phyloP scores from a whole-genome alignment of 2,113 vertebrate genomes.

The Larimichthys crocea region DNA sequence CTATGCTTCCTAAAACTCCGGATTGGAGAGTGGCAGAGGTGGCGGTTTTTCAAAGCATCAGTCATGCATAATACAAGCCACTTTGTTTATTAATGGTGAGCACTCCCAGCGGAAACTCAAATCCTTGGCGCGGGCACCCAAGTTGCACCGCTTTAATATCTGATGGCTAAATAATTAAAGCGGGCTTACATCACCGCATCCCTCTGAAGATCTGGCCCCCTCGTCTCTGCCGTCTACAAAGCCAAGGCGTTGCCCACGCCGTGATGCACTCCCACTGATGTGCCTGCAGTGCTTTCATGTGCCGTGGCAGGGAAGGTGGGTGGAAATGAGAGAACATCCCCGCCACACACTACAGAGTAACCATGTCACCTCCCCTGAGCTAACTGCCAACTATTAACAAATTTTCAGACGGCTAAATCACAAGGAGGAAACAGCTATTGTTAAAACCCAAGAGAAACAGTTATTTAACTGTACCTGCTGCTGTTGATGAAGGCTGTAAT shows the following conservation, averaged over 20 bases:
- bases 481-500: background rate
- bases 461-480: constrained; percentile 1
- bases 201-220: constrained; percentile 58
- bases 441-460: background rate
- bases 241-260: constrained; percentile 36
- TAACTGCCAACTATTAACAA: constrained; percentile 16
- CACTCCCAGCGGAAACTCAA: constrained; percentile 59
- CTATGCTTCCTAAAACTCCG: constrained; percentile 30
- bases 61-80: constrained; percentile 75
- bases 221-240: constrained; percentile 57
- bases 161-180: constrained; percentile 79
- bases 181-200: constrained; percentile 70
- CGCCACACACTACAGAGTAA: constrained; percentile 4
- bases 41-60: constrained; percentile 71
- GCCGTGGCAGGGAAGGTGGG: constrained; percentile 20
- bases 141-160: constrained; percentile 77
- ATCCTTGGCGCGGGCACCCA: constrained; percentile 52
- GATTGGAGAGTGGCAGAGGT: constrained; percentile 41
- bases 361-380: constrained; percentile 38
- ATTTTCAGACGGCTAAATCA: constrained; percentile 10
- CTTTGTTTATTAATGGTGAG: constrained; percentile 79
- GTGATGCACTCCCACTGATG: constrained; percentile 43
- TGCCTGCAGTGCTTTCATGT: constrained; percentile 50
- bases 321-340: constrained; percentile 35
- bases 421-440: background rate